These are phyloP conservation scores for Meriones unguiculatus DNA, from an alignment of 2,113 vertebrate species.

Conservation along the genomic window DNA sequence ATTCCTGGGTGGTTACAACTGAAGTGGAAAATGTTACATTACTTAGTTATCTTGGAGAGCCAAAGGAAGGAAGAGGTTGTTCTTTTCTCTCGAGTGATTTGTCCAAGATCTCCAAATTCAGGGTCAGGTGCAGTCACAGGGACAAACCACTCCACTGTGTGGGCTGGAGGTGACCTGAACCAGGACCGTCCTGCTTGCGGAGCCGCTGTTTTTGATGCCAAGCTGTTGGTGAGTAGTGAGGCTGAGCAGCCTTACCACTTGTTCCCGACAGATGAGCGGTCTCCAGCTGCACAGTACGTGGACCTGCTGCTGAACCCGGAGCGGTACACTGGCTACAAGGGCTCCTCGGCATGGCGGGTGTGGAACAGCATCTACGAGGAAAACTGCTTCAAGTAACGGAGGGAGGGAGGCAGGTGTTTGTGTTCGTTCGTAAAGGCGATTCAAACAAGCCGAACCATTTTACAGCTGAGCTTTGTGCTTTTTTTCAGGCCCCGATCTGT, in stretches of 20 bases:
- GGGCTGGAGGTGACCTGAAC: background rate
- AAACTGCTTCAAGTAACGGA: constrained; percentile 98
- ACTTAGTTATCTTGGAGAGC: background rate
- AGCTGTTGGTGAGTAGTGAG: background rate
- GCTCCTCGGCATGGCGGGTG: constrained; percentile 96
- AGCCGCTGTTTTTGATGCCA: background rate
- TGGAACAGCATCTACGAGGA: constrained; percentile 99
- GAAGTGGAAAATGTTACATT: background rate
- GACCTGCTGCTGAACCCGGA: constrained; percentile 96
- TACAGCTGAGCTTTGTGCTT: constrained; percentile 28
- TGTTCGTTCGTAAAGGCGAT: background rate
- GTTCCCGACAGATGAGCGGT: constrained; percentile 91
- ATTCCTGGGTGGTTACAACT: background rate
- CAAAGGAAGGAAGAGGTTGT: background rate
- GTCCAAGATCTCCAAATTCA: background rate
- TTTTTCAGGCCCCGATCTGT: constrained; percentile 95
- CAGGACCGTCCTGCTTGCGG: background rate
- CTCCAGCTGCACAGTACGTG: constrained; percentile 95
- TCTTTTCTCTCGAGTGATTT: constrained; percentile 18
- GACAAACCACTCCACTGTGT: background rate
- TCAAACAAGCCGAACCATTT: background rate
- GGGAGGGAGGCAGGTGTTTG: background rate
- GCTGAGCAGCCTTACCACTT: constrained; percentile 35
- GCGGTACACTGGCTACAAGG: constrained; percentile 96
- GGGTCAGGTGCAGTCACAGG: background rate